A percentile compares a stretch with the other conserved stretches of the same genome.
phyloP scores from a whole-genome alignment of 2,888 invertebrate genomes.

The Dynastes grantii region DNA sequence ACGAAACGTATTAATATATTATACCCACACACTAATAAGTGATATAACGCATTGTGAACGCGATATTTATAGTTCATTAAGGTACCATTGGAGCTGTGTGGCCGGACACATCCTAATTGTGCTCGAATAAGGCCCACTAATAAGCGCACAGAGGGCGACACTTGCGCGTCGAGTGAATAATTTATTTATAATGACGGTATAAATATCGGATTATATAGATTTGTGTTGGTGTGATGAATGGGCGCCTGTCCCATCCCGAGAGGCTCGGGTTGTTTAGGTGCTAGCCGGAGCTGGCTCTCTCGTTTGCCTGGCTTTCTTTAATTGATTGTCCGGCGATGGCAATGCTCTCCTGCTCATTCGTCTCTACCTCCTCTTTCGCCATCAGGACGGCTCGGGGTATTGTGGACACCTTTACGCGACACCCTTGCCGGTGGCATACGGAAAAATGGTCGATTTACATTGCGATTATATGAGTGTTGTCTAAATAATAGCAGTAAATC shows the following conservation, averaged over 20 bases:
- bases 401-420: slow-evolving; percentile 3
- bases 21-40: slow-evolving; percentile 69
- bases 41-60: slow-evolving; percentile 69
- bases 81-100: slow-evolving; percentile 68
- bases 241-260: slow-evolving; percentile 46
- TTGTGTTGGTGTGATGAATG: slow-evolving; percentile 69
- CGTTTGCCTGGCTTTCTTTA: slow-evolving; percentile 49
- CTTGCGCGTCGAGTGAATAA: slow-evolving; percentile 67
- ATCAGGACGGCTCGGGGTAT: not conserved
- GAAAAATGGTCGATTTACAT: slow-evolving; percentile 22
- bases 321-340: slow-evolving; percentile 49
- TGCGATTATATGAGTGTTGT: not conserved
- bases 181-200: slow-evolving; percentile 71
- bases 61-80: slow-evolving; percentile 71
- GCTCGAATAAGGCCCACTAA: slow-evolving; percentile 69
- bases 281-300: slow-evolving; percentile 3
- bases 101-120: slow-evolving; percentile 71
- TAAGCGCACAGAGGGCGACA: slow-evolving; percentile 68
- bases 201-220: slow-evolving; percentile 71
- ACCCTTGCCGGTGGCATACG: slow-evolving; percentile 23
- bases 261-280: slow-evolving; percentile 51
- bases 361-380: not conserved
- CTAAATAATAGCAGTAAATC: not conserved
- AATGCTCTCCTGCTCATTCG: slow-evolving; percentile 1
- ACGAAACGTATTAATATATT: slow-evolving; percentile 67